Base-by-base conservation (phyloP, 1,140 invertebrate species). In the Drosophila suzukii region DNA sequence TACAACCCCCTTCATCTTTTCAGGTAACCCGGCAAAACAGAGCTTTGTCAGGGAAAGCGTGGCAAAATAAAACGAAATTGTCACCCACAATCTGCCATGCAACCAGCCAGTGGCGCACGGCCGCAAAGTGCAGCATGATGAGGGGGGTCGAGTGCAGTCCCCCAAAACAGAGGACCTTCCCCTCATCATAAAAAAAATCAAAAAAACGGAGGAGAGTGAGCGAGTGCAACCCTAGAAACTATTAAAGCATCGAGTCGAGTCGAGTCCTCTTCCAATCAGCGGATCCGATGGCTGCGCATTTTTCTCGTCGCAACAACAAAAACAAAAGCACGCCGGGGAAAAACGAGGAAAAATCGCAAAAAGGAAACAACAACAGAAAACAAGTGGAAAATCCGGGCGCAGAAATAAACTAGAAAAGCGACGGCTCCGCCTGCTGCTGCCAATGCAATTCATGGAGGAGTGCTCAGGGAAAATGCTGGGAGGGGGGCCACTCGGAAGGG, bases 361-460 rank as follows among this genome's bases (percentile, higher is more conserved):
- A 49, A 54, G 62, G 60, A 58, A 51, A 71, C 34, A 72, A 68
- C 68, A 66, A 41, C 34, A 59, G 15, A 43, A 20, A 61, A 34
- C 70, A 67, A 67, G 61, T 51, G 32, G 41, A 60, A 68, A 75
- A 75, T 66, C 47, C 36, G 49, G 51, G 51, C 78, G 66, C 67
- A 88, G 61, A 88, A 86, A 86, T 89, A 86, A 89, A 86, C 83
- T 86, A 86, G 84, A 86, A 86, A 82, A 83, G 81, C 70, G 61
- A 50, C 75, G 79, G 82, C 82, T 82, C 78, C 83, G 82, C 83
- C 82, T 75, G 83, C 75, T 65, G 53, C 67, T 51, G 36, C 55
- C 54, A 47, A 70, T 73, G 58, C 62, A 50, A 49, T 65, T 66
- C 55, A 60, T 36, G 67, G 70, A 70, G 67, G 38, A 41, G 24